Conservation (phyloP, 2,113 vertebrate species). For the Xerus inauris region DNA sequence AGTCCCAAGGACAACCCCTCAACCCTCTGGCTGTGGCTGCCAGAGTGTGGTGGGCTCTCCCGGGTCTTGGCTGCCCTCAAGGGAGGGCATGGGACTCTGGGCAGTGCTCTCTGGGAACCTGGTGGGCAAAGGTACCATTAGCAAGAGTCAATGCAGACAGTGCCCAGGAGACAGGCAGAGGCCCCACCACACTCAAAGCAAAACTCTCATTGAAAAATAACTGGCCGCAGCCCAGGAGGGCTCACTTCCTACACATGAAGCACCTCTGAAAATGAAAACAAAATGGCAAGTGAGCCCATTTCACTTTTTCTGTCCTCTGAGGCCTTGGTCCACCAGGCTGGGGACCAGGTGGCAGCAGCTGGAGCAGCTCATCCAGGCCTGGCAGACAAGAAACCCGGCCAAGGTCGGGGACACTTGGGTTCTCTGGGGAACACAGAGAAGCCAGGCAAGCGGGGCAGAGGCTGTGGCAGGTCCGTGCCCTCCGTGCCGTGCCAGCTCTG, state of each 20-base stretch:
- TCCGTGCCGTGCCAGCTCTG: fast-evolving
- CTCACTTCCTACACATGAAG: neutral
- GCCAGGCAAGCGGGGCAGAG: neutral
- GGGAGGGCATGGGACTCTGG: fast-evolving
- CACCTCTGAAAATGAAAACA: neutral
- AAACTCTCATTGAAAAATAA: neutral
- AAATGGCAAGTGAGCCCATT: constrained; percentile 53
- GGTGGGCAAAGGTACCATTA: fast-evolving
- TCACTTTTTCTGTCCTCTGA: constrained; percentile 60
- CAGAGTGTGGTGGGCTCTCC: fast-evolving
- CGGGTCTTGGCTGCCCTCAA: neutral
- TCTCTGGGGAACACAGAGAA: neutral
- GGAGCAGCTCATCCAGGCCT: too few relatives aligned
- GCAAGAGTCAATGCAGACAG: neutral
- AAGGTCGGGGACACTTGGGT: neutral
- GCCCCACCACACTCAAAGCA: neutral
- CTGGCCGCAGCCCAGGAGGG: neutral
- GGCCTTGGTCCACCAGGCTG: neutral
- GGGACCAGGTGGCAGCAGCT: fast-evolving
- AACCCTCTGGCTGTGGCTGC: neutral
- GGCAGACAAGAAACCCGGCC: neutral
- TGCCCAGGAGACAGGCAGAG: neutral
- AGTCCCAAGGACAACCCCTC: neutral
- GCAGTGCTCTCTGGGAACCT: fast-evolving
- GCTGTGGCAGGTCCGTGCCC: neutral